Percentiles rank a stretch among this genome's conserved stretches.
These are phyloP conservation scores for Eurois occulta DNA, from an alignment of 2,888 invertebrate species.

Conservation along the genomic window DNA sequence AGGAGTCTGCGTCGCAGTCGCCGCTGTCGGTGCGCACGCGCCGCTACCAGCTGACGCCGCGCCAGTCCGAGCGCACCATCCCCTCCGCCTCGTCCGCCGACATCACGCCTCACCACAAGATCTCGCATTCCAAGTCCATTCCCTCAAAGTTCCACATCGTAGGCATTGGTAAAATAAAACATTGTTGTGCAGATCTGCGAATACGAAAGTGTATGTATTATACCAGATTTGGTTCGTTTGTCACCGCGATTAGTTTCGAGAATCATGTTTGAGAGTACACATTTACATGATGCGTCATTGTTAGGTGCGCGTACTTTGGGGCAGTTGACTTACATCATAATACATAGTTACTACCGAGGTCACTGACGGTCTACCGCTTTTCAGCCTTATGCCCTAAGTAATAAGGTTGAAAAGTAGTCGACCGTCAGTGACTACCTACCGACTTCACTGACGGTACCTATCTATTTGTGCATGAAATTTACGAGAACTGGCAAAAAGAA, in stretches of 20 bases:
- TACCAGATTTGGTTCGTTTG: constrained; percentile 52
- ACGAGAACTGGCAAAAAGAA: neutral
- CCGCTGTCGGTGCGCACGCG: constrained; percentile 94
- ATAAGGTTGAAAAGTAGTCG: no score
- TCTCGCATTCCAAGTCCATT: constrained; percentile 89
- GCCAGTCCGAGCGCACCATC: constrained; percentile 95
- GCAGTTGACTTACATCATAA: neutral
- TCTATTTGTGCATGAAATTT: neutral
- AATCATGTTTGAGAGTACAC: constrained; percentile 17
- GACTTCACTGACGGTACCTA: neutral
- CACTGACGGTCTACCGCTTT: no score
- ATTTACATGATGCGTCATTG: constrained; percentile 21
- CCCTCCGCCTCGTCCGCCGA: constrained; percentile 91
- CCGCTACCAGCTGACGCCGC: constrained; percentile 94
- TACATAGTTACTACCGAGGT: no score
- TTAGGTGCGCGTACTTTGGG: neutral
- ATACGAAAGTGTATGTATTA: constrained; percentile 56
- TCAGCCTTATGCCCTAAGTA: no score
- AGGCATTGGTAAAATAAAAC: constrained; percentile 91
- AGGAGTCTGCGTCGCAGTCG: constrained; percentile 95
- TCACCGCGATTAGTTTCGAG: constrained; percentile 40
- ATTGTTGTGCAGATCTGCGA: constrained; percentile 57
- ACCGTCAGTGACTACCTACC: neutral
- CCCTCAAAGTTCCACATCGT: constrained; percentile 91
- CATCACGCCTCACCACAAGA: constrained; percentile 93